These are phyloP conservation scores for Polydrusus pterygomalis DNA, from an alignment of 2,888 invertebrate genomes.

Conservation along the genomic window DNA sequence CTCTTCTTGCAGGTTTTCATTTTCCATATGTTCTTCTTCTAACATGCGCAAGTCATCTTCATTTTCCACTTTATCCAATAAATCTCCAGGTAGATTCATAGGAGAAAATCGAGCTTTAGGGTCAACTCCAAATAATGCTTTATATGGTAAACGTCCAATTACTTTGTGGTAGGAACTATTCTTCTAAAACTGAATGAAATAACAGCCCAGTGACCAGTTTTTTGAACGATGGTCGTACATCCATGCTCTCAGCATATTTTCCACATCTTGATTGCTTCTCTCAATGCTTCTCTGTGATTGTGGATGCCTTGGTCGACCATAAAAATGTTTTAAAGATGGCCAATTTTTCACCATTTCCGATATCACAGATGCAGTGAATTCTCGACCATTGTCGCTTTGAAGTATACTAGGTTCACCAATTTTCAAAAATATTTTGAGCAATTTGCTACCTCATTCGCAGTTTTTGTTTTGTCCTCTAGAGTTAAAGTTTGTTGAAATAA, in stretches of 20 bases:
- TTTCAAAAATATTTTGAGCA: too few relatives aligned
- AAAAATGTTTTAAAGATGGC: slow-evolving; percentile 59
- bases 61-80: background rate
- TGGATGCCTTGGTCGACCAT: slow-evolving; percentile 60
- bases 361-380: too few relatives aligned
- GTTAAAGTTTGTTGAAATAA: too few relatives aligned
- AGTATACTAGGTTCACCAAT: too few relatives aligned
- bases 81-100: slow-evolving; percentile 43
- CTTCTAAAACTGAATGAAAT: slow-evolving; percentile 41
- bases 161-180: slow-evolving; percentile 58
- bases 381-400: too few relatives aligned
- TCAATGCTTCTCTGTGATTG: slow-evolving; percentile 59
- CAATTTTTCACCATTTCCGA: too few relatives aligned
- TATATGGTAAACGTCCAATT: slow-evolving; percentile 39
- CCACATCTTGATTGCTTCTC: slow-evolving; percentile 62
- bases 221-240: slow-evolving; percentile 61
- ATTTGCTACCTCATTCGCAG: too few relatives aligned
- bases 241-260: slow-evolving; percentile 63
- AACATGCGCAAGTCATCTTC: background rate
- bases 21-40: too few relatives aligned
- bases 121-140: slow-evolving; percentile 61
- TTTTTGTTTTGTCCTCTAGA: too few relatives aligned
- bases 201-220: slow-evolving; percentile 61
- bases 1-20: too few relatives aligned
- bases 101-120: slow-evolving; percentile 56